Evolutionary conservation across 2,113 vertebrate species (phyloP).

Genomic region (Anser brachyrhynchus): DNA sequence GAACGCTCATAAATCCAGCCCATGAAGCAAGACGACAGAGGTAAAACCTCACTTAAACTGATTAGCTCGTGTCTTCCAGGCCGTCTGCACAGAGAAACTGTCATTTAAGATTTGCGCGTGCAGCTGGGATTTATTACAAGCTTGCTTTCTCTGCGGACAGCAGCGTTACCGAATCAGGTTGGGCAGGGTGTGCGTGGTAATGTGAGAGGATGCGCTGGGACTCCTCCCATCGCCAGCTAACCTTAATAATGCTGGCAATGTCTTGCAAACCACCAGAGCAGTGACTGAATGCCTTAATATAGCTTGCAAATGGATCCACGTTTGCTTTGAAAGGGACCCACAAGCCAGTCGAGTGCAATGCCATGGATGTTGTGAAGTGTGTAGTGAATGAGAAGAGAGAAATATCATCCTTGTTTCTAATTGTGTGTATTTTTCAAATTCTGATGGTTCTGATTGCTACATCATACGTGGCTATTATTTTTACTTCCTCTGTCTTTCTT

Average conservation of each 20-base stretch:
- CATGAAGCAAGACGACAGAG: background rate
- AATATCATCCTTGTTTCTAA: background rate
- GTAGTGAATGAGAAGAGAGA: background rate
- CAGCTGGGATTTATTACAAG: background rate
- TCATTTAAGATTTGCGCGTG: background rate
- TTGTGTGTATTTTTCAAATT: accelerated
- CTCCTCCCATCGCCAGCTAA: background rate
- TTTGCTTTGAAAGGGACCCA: background rate
- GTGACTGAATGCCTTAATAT: accelerated
- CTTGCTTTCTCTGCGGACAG: background rate
- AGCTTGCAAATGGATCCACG: accelerated
- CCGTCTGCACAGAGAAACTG: background rate
- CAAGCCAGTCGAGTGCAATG: background rate
- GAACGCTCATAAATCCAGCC: background rate
- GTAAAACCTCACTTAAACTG: slow-evolving; percentile 43
- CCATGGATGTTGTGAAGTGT: background rate
- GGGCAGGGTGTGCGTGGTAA: background rate
- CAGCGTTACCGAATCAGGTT: accelerated
- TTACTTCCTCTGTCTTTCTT: background rate
- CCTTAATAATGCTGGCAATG: background rate
- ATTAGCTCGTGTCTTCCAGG: background rate
- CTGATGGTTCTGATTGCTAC: background rate
- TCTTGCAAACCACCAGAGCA: background rate
- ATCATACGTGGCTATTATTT: accelerated
- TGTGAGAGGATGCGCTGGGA: background rate